Conservation (phyloP, 2,888 invertebrate genomes). For the Vandiemenella viatica region DNA sequence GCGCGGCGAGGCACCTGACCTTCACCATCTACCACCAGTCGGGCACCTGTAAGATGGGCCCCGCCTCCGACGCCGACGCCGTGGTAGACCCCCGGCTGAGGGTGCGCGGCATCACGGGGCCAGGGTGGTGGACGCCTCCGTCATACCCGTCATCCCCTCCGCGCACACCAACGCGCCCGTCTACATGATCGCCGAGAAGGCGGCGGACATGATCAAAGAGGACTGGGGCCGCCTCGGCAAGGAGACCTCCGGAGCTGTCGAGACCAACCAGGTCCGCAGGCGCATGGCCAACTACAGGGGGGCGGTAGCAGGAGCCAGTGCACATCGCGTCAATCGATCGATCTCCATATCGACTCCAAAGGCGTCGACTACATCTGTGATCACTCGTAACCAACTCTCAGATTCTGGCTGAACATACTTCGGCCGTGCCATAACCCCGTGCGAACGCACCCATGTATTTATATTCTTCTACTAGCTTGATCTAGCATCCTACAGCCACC, state of each 20-base stretch:
- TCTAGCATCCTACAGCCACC: too few species aligned
- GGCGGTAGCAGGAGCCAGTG: background rate
- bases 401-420: too few species aligned
- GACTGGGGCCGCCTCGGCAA: constrained; percentile 23
- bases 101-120: constrained; percentile 47
- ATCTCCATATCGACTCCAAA: background rate
- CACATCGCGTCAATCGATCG: background rate
- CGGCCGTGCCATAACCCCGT: too few species aligned
- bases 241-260: background rate
- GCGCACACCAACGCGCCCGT: too few species aligned
- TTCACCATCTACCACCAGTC: constrained; percentile 56
- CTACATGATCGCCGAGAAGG: too few species aligned
- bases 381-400: too few species aligned
- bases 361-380: background rate
- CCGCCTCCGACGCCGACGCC: constrained; percentile 35
- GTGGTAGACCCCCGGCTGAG: constrained; percentile 47
- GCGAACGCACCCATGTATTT: too few species aligned
- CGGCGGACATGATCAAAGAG: too few species aligned
- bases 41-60: constrained; percentile 52
- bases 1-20: constrained; percentile 47
- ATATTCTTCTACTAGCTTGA: too few species aligned
- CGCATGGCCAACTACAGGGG: background rate
- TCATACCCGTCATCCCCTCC: constrained; percentile 63
- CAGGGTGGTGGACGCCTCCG: constrained; percentile 66
- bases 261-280: background rate